phyloP scores from a whole-genome alignment of 2,888 invertebrate species.

The Camptogramma bilineatum region DNA sequence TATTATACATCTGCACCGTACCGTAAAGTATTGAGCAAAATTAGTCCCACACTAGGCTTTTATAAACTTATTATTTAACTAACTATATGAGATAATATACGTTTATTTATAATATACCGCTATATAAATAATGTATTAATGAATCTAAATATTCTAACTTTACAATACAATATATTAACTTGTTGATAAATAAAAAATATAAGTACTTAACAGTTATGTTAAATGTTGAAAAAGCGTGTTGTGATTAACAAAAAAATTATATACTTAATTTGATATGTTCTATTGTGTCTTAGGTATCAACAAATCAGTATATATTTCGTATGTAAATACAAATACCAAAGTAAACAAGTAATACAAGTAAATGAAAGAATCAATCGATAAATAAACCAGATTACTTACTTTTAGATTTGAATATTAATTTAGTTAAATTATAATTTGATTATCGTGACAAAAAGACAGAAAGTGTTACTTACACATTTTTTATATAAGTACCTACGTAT shows the following conservation, averaged over 20 bases:
- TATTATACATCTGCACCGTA: conserved; percentile 34
- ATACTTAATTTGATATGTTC: conserved; percentile 40
- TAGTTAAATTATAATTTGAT: neutral
- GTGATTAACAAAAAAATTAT: conserved; percentile 24
- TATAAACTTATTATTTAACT: conserved; percentile 71
- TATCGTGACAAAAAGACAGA: no score
- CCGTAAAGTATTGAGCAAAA: conserved; percentile 54
- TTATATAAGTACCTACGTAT: neutral
- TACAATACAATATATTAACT: conserved; percentile 56
- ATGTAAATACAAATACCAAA: conserved; percentile 25
- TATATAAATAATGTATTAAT: conserved; percentile 73
- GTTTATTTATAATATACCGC: conserved; percentile 63
- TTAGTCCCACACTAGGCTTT: conserved; percentile 62
- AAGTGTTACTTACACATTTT: no score
- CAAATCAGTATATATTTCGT: conserved; percentile 31
- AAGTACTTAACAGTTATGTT: conserved; percentile 3
- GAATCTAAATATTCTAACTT: conserved; percentile 71
- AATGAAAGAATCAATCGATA: neutral
- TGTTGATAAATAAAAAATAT: conserved; percentile 33
- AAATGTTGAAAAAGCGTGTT: neutral
- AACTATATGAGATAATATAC: conserved; percentile 78
- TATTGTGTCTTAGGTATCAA: conserved; percentile 25
- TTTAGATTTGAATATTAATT: neutral
- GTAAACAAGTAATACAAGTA: neutral
- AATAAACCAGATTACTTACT: neutral